Evolutionary conservation across 2,797 vertebrate genomes (phyloP).

Genomic region (Spinibarbus caldwelli): DNA sequence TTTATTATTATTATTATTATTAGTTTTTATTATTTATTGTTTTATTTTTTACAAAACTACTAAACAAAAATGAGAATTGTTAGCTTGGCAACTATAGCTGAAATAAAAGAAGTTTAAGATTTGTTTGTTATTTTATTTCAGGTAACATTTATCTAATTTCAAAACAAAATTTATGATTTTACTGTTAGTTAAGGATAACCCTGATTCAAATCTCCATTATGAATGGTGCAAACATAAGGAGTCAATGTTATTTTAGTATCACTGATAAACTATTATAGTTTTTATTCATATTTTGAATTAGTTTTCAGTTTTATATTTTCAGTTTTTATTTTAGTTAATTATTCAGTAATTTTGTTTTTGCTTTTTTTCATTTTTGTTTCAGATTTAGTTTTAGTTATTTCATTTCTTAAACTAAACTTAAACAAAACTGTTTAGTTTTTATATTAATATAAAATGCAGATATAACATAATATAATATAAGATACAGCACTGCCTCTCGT

Average conservation of each 20-base stretch:
- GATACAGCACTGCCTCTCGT: too few relatives aligned
- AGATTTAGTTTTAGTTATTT: not conserved
- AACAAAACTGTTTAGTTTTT: not conserved
- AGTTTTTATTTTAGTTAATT: not conserved
- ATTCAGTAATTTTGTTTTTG: not conserved
- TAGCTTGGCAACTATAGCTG: not conserved
- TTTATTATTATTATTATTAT: not conserved
- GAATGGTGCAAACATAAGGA: too few relatives aligned
- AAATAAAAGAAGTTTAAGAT: not conserved
- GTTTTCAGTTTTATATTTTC: not conserved
- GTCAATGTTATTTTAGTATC: too few relatives aligned
- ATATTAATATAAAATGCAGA: too few relatives aligned
- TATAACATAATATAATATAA: too few relatives aligned
- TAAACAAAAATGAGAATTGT: not conserved
- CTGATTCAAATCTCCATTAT: too few relatives aligned
- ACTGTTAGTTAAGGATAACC: too few relatives aligned
- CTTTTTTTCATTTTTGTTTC: too few relatives aligned
- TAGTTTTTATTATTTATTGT: too few relatives aligned
- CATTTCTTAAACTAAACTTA: not conserved
- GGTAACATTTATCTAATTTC: not conserved
- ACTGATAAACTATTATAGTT: not conserved
- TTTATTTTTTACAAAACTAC: too few relatives aligned
- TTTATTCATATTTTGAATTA: not conserved
- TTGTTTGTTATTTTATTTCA: not conserved
- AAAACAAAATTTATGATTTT: too few relatives aligned